Evolutionary conservation across 2,888 invertebrate genomes (phyloP).

Genomic region (Ptycholaimellus sp.): DNA sequence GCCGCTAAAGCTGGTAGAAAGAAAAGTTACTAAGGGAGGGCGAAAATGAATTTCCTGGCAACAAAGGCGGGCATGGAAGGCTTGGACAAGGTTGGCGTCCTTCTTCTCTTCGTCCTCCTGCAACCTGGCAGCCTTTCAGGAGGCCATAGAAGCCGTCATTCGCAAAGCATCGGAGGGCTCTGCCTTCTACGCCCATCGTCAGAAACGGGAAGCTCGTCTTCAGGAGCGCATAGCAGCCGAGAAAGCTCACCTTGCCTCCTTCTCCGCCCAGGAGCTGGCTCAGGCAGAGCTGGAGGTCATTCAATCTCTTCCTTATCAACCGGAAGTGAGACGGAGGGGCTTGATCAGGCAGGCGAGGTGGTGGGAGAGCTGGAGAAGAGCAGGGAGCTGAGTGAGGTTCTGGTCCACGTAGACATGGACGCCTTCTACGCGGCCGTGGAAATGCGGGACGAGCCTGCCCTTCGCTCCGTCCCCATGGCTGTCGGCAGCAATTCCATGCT

Average conservation of each 20-base stretch:
- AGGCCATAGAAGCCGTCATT: slow-evolving; percentile 23
- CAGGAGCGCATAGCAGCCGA: slow-evolving; percentile 29
- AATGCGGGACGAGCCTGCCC: slow-evolving; percentile 29
- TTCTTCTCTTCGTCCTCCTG: neutral
- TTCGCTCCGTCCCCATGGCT: slow-evolving; percentile 36
- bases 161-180: slow-evolving; percentile 32
- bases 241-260: slow-evolving; percentile 14
- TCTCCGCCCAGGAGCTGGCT: no score
- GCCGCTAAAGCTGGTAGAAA: no score
- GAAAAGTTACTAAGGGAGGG: no score
- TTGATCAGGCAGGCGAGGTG: slow-evolving; percentile 29
- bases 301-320: neutral
- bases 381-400: slow-evolving; percentile 29
- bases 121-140: neutral
- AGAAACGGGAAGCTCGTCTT: slow-evolving; percentile 31
- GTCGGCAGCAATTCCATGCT: slow-evolving; percentile 37
- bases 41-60: slow-evolving; percentile 1
- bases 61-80: slow-evolving; percentile 31
- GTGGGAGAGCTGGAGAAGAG: slow-evolving; percentile 26
- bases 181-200: slow-evolving; percentile 34
- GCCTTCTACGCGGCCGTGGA: slow-evolving; percentile 40
- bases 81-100: slow-evolving; percentile 29
- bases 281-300: slow-evolving; percentile 22
- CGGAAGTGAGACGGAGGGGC: neutral
- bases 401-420: slow-evolving; percentile 41